Base-by-base conservation (phyloP, 1,140 invertebrate genomes). In the Nasonia longicornis region DNA sequence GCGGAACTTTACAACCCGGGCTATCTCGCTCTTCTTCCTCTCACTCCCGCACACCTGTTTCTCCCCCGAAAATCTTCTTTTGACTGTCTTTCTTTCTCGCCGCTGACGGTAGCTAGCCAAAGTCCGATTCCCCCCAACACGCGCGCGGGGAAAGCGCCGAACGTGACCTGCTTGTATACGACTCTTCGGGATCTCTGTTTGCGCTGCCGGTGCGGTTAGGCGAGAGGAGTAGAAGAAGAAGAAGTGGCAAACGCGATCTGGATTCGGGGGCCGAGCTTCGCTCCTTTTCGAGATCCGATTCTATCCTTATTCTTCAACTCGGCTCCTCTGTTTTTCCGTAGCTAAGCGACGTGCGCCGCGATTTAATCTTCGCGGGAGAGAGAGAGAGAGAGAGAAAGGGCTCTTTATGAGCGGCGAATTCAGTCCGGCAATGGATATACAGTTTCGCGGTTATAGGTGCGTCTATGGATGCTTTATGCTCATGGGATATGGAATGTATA, bases 121-220 rank as follows among this genome's bases (percentile, higher is more conserved):
- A 26, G 66, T 67, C 66, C 35, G 70, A 73, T 73, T 52, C 70
- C 76, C 52, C 16, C 52, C 52, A 52, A 20, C 16, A 14, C 48
- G 14, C 45, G 7, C 7, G 10, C 45, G 22, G 71, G 71, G 78
- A 31, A 66, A 79, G n/a, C 70, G 78, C 70, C 42, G 72, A 52
- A 80, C 79, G 79, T 80, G 79, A 80, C 52, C 79, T 80, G 79
- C n/a, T 80, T 80, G 22, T 67, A 69, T 74, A 80, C 29, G 26
- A 58, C 16, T n/a, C 7, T 6, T n/a, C 2, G 52, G 52, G 20
- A 20, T n/a, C 11, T 48, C 45, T 48, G 76, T 69, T 77, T 48
- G 66, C 76, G 20, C 66, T n/a, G 75, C 22, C 1, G 14, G 14
- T 42, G 72, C 52, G 7, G 48, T 58, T 64, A 38, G 26, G 31